Evolutionary conservation across 1,140 invertebrate species (phyloP).

Genomic region (Thaumatotibia leucotreta): DNA sequence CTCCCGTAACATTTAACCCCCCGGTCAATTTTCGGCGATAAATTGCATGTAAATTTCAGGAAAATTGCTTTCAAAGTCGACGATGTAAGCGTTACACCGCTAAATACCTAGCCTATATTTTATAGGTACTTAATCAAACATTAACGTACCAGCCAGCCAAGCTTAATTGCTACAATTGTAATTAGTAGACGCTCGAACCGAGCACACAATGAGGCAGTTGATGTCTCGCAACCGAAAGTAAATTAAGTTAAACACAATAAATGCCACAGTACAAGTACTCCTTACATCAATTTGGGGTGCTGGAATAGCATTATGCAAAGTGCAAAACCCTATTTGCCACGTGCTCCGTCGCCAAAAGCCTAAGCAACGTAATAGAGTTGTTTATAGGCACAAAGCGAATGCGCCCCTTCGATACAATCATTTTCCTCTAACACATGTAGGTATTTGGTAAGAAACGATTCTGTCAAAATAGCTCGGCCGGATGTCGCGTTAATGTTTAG

Average conservation of each 20-base stretch:
- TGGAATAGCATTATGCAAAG: slow-evolving; percentile 38
- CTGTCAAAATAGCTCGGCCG: background rate
- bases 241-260: slow-evolving; percentile 22
- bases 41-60: slow-evolving; percentile 1
- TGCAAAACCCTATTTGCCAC: slow-evolving; percentile 42
- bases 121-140: slow-evolving; percentile 3
- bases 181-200: slow-evolving; percentile 9
- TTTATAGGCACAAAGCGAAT: slow-evolving; percentile 32
- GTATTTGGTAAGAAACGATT: background rate
- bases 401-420: slow-evolving; percentile 25
- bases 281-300: background rate
- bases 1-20: background rate
- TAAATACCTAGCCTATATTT: background rate
- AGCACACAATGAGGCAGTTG: background rate
- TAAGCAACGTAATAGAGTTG: slow-evolving; percentile 34
- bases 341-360: slow-evolving; percentile 23
- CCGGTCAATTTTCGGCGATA: background rate
- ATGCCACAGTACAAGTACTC: slow-evolving; percentile 17
- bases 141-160: slow-evolving; percentile 1
- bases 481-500: background rate
- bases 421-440: slow-evolving; percentile 18
- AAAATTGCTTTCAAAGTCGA: background rate
- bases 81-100: background rate
- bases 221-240: background rate
- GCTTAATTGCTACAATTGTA: slow-evolving; percentile 12